These are phyloP conservation scores for Tenualosa thibaudeaui DNA, from an alignment of 2,797 vertebrate species.

Conservation along the genomic window DNA sequence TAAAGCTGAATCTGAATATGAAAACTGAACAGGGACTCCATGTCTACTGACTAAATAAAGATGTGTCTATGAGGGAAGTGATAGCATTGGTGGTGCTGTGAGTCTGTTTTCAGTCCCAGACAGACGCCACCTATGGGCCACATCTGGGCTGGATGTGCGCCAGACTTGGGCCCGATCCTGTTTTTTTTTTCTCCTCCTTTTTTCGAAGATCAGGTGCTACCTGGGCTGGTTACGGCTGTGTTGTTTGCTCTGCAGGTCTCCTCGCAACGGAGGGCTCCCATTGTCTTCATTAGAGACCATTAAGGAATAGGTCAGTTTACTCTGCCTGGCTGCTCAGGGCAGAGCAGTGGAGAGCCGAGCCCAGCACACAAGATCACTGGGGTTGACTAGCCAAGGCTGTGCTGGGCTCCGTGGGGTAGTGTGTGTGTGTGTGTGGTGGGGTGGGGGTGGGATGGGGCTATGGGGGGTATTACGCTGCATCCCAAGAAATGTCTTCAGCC, in stretches of 20 bases:
- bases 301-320: constrained; percentile 75
- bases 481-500: constrained; percentile 63
- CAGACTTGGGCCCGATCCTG: background rate
- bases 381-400: background rate
- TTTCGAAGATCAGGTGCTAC: background rate
- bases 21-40: constrained; percentile 79
- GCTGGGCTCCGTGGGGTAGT: background rate
- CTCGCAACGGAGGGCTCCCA: constrained; percentile 62
- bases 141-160: background rate
- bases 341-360: background rate
- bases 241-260: constrained; percentile 55
- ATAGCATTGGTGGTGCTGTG: constrained; percentile 58
- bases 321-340: constrained; percentile 57
- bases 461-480: constrained; percentile 28
- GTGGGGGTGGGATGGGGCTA: background rate
- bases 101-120: background rate
- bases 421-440: background rate
- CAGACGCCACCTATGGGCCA: background rate
- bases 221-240: constrained; percentile 27
- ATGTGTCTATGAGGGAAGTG: constrained; percentile 64
- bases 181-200: too few species aligned
- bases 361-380: background rate
- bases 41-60: constrained; percentile 75
- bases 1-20: constrained; percentile 71
- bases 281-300: constrained; percentile 76